These are phyloP conservation scores for Anguilla marmorata DNA, from an alignment of 2,797 vertebrate genomes.

Conservation along the genomic window DNA sequence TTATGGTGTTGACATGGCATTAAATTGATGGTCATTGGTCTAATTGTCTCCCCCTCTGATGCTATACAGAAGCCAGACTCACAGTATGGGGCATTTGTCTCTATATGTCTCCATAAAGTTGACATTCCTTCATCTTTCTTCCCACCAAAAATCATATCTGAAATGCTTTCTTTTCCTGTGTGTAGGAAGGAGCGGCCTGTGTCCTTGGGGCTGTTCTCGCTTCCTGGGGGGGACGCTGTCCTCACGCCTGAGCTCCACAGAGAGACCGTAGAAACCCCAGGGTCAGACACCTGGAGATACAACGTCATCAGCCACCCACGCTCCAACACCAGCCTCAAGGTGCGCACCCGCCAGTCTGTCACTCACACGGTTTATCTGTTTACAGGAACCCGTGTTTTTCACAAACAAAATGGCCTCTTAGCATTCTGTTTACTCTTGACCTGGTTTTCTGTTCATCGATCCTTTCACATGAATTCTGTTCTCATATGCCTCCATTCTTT, in stretches of 20 bases:
- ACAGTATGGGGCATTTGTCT: not conserved
- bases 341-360: constrained; percentile 50
- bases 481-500: not conserved
- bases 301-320: constrained; percentile 85
- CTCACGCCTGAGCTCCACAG: constrained; percentile 81
- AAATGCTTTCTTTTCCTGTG: not conserved
- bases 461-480: not conserved
- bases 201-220: constrained; percentile 88
- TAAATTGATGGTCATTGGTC: not conserved
- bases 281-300: constrained; percentile 88
- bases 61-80: not conserved
- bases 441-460: not conserved
- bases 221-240: constrained; percentile 80
- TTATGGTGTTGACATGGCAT: not conserved
- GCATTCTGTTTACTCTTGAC: not conserved
- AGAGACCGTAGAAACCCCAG: constrained; percentile 76
- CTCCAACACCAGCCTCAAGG: constrained; percentile 92
- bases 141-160: not conserved
- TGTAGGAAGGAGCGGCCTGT: constrained; percentile 92
- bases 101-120: not conserved
- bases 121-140: not conserved
- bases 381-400: not conserved
- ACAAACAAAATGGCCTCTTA: constrained; percentile 1
- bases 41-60: not conserved
- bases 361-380: not conserved